phyloP scores from a whole-genome alignment of 35 echinoderm and acorn worm species.

The Anneissia japonica region DNA sequence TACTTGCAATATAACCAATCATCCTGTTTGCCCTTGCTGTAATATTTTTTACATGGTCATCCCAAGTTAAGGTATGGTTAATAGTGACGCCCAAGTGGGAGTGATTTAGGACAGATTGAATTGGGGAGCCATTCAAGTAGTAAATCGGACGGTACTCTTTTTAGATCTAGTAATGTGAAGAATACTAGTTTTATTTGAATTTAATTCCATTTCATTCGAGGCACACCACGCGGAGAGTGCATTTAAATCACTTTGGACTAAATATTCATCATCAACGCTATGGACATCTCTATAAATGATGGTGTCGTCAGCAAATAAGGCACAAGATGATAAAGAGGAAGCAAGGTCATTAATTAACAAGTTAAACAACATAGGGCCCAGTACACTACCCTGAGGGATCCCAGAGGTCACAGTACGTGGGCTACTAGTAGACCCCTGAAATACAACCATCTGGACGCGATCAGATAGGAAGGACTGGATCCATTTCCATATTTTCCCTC shows the following conservation, averaged over 20 bases:
- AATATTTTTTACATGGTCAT: neutral
- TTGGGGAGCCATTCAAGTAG: neutral
- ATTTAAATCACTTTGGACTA: too few relatives aligned
- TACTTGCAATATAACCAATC: neutral
- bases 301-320: neutral
- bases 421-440: neutral
- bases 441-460: neutral
- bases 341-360: neutral
- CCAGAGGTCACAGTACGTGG: neutral
- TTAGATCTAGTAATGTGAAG: neutral
- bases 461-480: neutral
- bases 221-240: too few relatives aligned
- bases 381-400: neutral
- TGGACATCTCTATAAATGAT: neutral
- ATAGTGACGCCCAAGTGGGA: neutral
- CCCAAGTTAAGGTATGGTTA: neutral
- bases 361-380: neutral
- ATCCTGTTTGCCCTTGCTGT: neutral
- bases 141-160: neutral
- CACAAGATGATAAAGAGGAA: neutral
- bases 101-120: neutral
- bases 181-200: too few relatives aligned
- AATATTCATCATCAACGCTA: too few relatives aligned
- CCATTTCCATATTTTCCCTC: neutral
- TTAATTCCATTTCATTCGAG: too few relatives aligned